Evolutionary conservation across 1,140 invertebrate species (phyloP), one percentile per base, ranked within the genome.

Genomic region (Drosophila nasuta): DNA sequence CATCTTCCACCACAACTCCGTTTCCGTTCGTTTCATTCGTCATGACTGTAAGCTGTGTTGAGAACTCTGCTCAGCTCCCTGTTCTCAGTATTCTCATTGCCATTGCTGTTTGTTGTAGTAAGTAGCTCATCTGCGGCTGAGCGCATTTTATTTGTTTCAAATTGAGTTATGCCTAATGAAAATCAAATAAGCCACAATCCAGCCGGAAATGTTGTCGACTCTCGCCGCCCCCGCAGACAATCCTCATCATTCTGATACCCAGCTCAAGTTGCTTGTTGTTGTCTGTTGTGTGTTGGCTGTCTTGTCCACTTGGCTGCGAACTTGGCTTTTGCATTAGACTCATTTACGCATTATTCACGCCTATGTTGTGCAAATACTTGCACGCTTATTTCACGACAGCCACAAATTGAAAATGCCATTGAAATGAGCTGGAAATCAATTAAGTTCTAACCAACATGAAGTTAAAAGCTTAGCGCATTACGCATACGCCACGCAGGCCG

Each of bases 141-240:
- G 85, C 81, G 69, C 75, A 80, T 89, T 89, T 89, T 89, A 89
- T 89, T 89, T 89, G 85, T 88, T 85, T 89, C 86, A 81, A 89
- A 89, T 89, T 89, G 85, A 89, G 85, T 89, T 89, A 89, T 89
- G 86, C 85, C 85, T 89, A 89, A 89, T 89, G 85, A 89, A 89
- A 89, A 89, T 89, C 85, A 89, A 89, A 89, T 89, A 89, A 89
- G 85, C 86, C 85, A 62, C 85, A 89, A 89, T 89, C 85, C 86
- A 89, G 85, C 78, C 85, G 85, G 85, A 89, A 89, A 79, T 77
- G 85, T 71, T 77, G 20, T 52, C 48, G 75, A 52, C 59, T 25
- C 60, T 64, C 72, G 69, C 63, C 43, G 15, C 17, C 17, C 3
- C 15, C 6, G 3, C 17, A 4, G 6, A 7, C 51, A 5, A 7